These are phyloP conservation scores for Myotis findleyi DNA, from an alignment of 2,797 vertebrate species.

Conservation along the genomic window DNA sequence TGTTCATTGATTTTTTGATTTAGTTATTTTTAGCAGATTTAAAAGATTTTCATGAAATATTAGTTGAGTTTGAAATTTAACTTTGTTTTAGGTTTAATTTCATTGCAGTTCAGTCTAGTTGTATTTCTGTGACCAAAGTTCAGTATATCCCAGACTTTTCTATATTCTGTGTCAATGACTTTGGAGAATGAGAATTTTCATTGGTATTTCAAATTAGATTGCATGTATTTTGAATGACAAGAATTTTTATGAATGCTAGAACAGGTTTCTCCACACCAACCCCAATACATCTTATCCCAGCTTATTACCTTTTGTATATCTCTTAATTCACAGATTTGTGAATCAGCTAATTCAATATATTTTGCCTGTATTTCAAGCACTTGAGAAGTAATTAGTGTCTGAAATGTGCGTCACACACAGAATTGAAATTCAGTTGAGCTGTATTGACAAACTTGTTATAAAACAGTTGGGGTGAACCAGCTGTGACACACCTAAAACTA, in stretches of 20 bases:
- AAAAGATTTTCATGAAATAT: constrained; percentile 16
- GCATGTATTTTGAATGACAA: neutral
- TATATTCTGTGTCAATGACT: constrained; percentile 9
- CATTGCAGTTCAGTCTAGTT: neutral
- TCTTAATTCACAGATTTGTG: constrained; percentile 57
- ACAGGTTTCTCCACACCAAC: neutral
- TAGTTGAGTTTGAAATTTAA: constrained; percentile 31
- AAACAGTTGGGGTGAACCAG: neutral
- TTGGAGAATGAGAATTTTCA: constrained; percentile 20
- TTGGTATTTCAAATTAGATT: constrained; percentile 24
- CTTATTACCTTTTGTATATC: constrained; percentile 30
- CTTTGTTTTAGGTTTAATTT: constrained; percentile 36
- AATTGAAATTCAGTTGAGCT: constrained; percentile 54
- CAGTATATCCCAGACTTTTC: constrained; percentile 18
- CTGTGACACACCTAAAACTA: neutral
- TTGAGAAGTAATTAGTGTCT: constrained; percentile 58
- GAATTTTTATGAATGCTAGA: constrained; percentile 11
- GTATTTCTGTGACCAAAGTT: neutral
- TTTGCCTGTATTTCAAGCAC: constrained; percentile 49
- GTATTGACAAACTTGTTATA: neutral
- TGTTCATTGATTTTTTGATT: neutral
- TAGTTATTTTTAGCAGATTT: constrained; percentile 22
- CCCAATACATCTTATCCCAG: neutral
- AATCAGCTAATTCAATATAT: constrained; percentile 51
- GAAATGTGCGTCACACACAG: constrained; percentile 48